Percentiles rank a stretch among this genome's conserved stretches.
phyloP scores from a whole-genome alignment of 2,888 invertebrate genomes.

The Caradrina kadenii region DNA sequence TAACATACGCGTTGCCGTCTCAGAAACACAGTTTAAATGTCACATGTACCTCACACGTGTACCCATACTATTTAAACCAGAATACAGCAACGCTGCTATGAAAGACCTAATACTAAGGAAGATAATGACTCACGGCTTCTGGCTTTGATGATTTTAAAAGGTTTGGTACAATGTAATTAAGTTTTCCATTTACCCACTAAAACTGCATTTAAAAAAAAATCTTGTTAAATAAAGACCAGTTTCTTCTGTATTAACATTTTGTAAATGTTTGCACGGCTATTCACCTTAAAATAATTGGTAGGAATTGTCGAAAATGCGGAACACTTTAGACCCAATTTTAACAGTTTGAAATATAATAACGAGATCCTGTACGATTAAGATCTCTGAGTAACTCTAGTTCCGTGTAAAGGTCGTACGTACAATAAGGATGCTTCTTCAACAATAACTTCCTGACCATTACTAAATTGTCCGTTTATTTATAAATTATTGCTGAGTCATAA shows the following conservation, averaged over 20 bases:
- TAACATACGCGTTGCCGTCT: no score
- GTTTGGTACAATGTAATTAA: not conserved
- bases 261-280: not conserved
- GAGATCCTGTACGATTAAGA: constrained; percentile 73
- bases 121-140: not conserved
- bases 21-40: no score
- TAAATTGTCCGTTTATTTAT: constrained; percentile 56
- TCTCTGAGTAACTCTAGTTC: constrained; percentile 75
- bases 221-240: not conserved
- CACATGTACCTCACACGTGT: no score
- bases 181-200: not conserved
- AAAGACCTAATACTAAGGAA: not conserved
- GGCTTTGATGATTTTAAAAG: constrained; percentile 6
- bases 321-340: constrained; percentile 52
- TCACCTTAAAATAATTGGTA: constrained; percentile 35
- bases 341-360: constrained; percentile 59
- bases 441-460: constrained; percentile 65
- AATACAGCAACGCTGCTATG: no score
- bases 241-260: not conserved
- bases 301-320: constrained; percentile 52
- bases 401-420: constrained; percentile 76
- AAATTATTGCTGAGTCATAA: constrained; percentile 59
- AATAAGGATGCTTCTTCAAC: constrained; percentile 78
- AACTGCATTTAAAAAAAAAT: not conserved
- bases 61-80: no score